Percentiles rank a stretch among this genome's conserved stretches.
phyloP scores from a whole-genome alignment of 30 jellyfish, hydroid and myxozoan species.

The Aurelia sp. region DNA sequence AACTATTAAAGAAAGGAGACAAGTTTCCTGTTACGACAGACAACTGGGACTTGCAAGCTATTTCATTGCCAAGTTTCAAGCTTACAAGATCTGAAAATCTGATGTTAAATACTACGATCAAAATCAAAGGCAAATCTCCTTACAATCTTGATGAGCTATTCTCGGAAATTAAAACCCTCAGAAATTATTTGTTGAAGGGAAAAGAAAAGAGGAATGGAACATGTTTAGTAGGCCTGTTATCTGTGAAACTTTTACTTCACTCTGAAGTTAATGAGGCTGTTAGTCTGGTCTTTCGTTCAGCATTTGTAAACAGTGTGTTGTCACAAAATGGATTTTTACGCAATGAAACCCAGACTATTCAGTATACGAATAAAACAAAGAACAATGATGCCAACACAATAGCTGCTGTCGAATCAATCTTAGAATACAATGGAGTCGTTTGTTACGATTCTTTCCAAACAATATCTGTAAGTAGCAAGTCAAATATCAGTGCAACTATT shows the following conservation, averaged over 20 bases:
- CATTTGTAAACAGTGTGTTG: neutral
- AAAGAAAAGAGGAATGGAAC: neutral
- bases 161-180: neutral
- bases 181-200: neutral
- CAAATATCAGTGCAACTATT: constrained; percentile 11
- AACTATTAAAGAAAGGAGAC: neutral
- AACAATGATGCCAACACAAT: neutral
- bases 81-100: constrained; percentile 2
- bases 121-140: neutral
- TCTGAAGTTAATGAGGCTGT: neutral
- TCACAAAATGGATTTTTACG: neutral
- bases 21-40: neutral
- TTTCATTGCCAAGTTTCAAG: constrained; percentile 41
- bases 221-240: neutral
- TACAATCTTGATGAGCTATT: neutral
- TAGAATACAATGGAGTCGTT: constrained; percentile 16
- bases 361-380: neutral
- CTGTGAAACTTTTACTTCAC: neutral
- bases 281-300: neutral
- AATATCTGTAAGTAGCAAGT: neutral
- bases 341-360: neutral
- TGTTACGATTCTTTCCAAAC: constrained; percentile 15
- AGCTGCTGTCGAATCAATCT: neutral
- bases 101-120: neutral
- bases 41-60: neutral